Evolutionary conservation across 1,140 invertebrate genomes (phyloP).

Genomic region (Neodiprion virginianus): DNA sequence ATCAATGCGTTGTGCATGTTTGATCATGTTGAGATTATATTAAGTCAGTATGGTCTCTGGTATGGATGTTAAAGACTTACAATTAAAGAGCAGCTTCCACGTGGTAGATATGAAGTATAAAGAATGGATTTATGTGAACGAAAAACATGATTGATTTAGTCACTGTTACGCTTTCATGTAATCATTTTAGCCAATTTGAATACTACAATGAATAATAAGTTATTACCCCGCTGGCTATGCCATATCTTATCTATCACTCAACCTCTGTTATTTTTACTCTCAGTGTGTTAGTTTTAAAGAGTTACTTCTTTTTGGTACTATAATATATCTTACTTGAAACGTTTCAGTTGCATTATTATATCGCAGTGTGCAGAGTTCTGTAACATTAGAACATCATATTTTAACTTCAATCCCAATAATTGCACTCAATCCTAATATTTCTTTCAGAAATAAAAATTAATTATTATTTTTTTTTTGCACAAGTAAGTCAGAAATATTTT

Average conservation of each 20-base stretch:
- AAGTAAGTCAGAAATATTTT: no score
- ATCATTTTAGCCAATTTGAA: conserved; percentile 47
- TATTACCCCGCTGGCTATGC: conserved; percentile 42
- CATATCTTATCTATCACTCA: neutral
- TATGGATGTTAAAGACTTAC: conserved; percentile 5
- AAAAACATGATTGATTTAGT: conserved; percentile 49
- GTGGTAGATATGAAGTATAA: neutral
- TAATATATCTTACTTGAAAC: no score
- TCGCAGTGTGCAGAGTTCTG: neutral
- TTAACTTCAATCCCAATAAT: no score
- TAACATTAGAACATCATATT: no score
- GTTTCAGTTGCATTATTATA: neutral
- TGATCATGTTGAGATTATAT: neutral
- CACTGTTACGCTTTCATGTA: conserved; percentile 55
- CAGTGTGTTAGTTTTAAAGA: neutral
- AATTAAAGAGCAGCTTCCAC: conserved; percentile 5
- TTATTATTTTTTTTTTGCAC: no score
- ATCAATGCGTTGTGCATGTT: conserved; percentile 5
- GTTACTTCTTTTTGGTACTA: no score
- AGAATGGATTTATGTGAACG: conserved; percentile 18
- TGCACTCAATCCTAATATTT: no score
- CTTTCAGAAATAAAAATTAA: no score
- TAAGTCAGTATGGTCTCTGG: neutral
- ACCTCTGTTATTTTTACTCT: neutral
- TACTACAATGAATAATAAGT: conserved; percentile 45